These are phyloP conservation scores for Agriotes lineatus DNA, from an alignment of 2,888 invertebrate genomes.

Conservation along the genomic window DNA sequence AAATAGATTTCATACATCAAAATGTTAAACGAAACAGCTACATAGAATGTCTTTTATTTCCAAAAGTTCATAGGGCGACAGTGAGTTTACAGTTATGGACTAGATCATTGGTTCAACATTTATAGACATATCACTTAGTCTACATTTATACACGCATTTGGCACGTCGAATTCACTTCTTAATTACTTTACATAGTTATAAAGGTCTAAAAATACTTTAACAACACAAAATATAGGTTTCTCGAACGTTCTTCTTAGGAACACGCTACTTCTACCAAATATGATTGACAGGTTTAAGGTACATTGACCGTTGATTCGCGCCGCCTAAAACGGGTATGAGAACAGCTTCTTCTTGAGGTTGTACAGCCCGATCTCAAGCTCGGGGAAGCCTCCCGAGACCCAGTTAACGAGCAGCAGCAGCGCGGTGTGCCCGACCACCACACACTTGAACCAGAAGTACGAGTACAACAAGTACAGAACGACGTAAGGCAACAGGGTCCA, in stretches of 20 bases:
- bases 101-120: conserved; percentile 11
- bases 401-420: conserved; percentile 69
- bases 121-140: background rate
- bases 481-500: conserved; percentile 74
- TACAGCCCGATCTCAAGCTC: conserved; percentile 67
- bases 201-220: conserved; percentile 22
- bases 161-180: conserved; percentile 39
- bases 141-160: conserved; percentile 23
- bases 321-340: conserved; percentile 27
- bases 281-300: conserved; percentile 25
- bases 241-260: background rate
- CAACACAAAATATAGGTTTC: background rate
- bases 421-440: conserved; percentile 71
- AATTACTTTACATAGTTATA: conserved; percentile 12
- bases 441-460: conserved; percentile 66
- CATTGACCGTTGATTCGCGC: conserved; percentile 9
- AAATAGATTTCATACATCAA: no score
- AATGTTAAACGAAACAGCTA: no score
- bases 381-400: conserved; percentile 73
- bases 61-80: no score
- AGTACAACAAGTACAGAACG: conserved; percentile 66
- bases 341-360: conserved; percentile 38
- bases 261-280: conserved; percentile 14
- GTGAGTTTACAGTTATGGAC: no score
- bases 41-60: no score